Base-by-base conservation (phyloP, 64 coral and sea anemone species). In the Orbicella faveolata region DNA sequence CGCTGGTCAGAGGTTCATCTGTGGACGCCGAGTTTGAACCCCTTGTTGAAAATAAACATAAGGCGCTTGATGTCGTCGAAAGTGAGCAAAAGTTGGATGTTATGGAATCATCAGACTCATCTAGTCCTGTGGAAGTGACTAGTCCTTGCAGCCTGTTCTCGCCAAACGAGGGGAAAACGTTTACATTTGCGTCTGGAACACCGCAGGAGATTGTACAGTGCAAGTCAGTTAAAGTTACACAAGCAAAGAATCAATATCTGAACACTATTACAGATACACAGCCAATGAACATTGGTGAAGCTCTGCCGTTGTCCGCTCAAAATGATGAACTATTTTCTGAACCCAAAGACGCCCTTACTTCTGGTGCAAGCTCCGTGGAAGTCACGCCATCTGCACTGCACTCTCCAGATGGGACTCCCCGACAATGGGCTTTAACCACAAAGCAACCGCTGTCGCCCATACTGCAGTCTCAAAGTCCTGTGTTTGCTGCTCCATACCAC, bases 131-230 rank as follows among this genome's bases (percentile, higher is more conserved):
- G 9, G 94, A 93, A 93, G 34, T 93, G 8, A 93, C 90, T 14
- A 96, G 94, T 48, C 94, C 94, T 57, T 37, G 80, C 36, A 87
- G 75, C 41, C 74, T 96, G 25, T 93, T 96, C 17, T 96, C 94
- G 20, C 80, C 90, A 52, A 54, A 68, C 7, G 74, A 96, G 55
- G 73, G 51, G 63, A 48, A 75, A 52, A 72, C 72, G 18, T 96
- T 92, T 18, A 92, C 73, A 20, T 89, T 92, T 59, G 80, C 89
- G 6, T n/a, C 88, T 21, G 63, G 33, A 26, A 19, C 84, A 34
- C 6, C 25, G n/a, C 34, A n/a, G 23, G 30, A 74, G 13, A 36
- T 34, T 23, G 41, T 7, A 23, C 36, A 9, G 20, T 14, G 57
- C 78, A 74, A 21, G 39, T 16, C 55, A 59, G 55, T 59, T 59